These are phyloP conservation scores for Pissodes strobi DNA, from an alignment of 1,140 invertebrate species.

Conservation along the genomic window DNA sequence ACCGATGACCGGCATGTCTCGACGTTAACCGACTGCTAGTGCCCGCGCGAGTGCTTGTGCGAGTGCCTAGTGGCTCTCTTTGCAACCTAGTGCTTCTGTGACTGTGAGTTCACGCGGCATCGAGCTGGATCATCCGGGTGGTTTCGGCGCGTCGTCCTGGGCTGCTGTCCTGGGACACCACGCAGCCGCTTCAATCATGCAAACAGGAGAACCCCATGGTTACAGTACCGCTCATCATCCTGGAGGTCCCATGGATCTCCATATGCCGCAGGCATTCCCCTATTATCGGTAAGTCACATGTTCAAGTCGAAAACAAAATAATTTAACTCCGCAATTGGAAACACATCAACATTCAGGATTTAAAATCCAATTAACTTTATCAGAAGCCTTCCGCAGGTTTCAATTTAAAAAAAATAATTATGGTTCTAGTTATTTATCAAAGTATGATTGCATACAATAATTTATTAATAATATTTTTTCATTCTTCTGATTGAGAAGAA, in stretches of 20 bases:
- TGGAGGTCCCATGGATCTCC: constrained; percentile 81
- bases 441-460: too few species aligned
- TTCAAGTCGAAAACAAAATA: too few species aligned
- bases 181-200: constrained; percentile 68
- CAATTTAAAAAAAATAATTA: too few species aligned
- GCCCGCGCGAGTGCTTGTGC: constrained; percentile 33
- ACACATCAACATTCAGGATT: not conserved
- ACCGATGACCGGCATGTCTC: constrained; percentile 6
- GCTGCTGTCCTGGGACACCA: constrained; percentile 69
- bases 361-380: too few species aligned
- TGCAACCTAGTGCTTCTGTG: constrained; percentile 58
- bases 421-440: too few species aligned
- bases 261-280: constrained; percentile 84
- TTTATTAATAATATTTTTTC: too few species aligned
- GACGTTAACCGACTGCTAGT: constrained; percentile 14
- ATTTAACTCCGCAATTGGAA: not conserved
- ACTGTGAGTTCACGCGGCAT: constrained; percentile 44
- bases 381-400: too few species aligned
- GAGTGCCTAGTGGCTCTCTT: constrained; percentile 57
- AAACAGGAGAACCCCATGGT: constrained; percentile 57
- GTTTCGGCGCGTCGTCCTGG: constrained; percentile 71
- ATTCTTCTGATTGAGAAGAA: too few species aligned
- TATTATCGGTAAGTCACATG: constrained; percentile 76
- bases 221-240: constrained; percentile 60
- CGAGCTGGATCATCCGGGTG: constrained; percentile 70